These are phyloP conservation scores for Trematocara unimaculatum DNA, from an alignment of 2,113 vertebrate species.

Conservation along the genomic window DNA sequence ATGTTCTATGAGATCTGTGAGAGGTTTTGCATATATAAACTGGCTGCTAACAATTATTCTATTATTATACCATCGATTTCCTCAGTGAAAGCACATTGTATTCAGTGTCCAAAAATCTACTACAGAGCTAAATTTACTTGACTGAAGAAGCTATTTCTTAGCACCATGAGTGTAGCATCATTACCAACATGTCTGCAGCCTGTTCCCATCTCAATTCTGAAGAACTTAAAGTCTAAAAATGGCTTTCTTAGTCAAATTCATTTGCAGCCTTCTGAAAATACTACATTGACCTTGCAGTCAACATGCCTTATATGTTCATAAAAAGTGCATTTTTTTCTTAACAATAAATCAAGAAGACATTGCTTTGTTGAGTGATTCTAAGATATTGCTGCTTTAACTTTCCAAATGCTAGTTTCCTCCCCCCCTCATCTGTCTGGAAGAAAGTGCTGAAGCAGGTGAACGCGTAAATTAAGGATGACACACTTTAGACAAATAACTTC, in stretches of 20 bases:
- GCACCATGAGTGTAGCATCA: neutral
- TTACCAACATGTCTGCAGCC: neutral
- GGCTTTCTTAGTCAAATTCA: neutral
- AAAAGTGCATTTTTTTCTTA: neutral
- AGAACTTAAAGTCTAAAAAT: neutral
- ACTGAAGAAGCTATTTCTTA: neutral
- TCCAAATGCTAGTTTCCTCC: neutral
- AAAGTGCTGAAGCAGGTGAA: neutral
- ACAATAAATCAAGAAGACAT: neutral
- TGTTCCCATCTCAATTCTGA: neutral
- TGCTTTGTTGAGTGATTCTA: neutral
- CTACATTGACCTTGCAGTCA: neutral
- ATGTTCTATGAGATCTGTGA: neutral
- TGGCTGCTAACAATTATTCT: neutral
- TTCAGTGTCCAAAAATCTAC: neutral
- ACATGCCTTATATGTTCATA: neutral
- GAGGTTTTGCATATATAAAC: neutral
- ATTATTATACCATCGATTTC: neutral
- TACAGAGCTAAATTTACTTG: neutral
- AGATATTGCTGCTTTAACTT: neutral
- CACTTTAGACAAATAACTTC: neutral
- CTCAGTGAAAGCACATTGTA: neutral
- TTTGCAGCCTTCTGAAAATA: neutral
- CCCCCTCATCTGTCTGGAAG: neutral
- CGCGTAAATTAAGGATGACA: neutral